Percentiles rank a stretch among this genome's conserved stretches.
Conservation (phyloP, 92 coral and sea anemone genomes). For the Porites rus region DNA sequence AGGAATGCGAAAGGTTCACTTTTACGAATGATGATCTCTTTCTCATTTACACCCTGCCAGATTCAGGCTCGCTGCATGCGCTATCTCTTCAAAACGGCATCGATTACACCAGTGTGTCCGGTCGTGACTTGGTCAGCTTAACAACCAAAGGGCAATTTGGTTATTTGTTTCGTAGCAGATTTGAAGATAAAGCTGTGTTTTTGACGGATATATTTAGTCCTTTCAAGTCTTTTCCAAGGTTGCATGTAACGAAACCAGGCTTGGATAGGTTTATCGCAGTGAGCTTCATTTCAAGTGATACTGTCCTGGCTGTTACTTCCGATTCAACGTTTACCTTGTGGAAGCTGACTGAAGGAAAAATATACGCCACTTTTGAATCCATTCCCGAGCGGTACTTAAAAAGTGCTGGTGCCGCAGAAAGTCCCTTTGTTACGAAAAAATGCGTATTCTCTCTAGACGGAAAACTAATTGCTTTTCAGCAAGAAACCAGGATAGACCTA, state of each 20-base stretch:
- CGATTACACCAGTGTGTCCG: not conserved
- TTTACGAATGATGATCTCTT: not conserved
- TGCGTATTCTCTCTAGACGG: not conserved
- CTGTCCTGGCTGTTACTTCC: not conserved
- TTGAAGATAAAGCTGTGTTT: not conserved
- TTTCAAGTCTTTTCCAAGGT: not conserved
- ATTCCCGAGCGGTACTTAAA: not conserved
- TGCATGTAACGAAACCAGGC: too few species aligned
- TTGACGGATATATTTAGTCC: not conserved
- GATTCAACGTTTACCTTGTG: not conserved
- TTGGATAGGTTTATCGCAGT: too few species aligned
- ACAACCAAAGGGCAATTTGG: not conserved
- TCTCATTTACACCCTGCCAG: not conserved
- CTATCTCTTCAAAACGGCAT: not conserved
- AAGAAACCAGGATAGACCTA: not conserved
- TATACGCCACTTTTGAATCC: not conserved
- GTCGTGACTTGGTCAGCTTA: not conserved
- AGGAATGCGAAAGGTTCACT: not conserved
- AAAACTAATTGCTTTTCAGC: not conserved
- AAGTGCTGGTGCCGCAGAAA: too few species aligned
- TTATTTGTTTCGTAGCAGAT: constrained; percentile 1
- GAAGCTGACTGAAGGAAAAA: not conserved
- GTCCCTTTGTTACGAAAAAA: not conserved
- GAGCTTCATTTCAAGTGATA: not conserved
- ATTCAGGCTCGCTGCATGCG: not conserved